phyloP scores from a whole-genome alignment of 2,797 vertebrate genomes.

The Hippoglossus hippoglossus region DNA sequence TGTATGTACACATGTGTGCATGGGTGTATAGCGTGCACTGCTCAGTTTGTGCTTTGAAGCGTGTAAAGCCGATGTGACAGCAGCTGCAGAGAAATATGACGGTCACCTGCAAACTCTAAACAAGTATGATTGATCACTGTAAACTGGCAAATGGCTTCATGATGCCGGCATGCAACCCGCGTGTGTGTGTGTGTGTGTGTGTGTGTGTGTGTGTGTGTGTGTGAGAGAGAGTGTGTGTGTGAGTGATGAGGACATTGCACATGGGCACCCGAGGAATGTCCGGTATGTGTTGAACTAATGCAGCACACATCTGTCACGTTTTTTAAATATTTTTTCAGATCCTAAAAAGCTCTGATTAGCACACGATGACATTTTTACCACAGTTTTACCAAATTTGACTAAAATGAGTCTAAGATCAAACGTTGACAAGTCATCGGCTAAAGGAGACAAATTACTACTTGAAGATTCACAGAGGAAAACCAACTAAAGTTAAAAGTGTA shows the following conservation, averaged over 20 bases:
- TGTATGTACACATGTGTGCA: constrained; percentile 5
- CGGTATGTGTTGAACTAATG: constrained; percentile 17
- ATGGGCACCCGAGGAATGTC: constrained; percentile 30
- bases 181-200: no score
- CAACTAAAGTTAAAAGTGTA: no score
- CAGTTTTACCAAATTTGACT: background rate
- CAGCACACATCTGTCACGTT: background rate
- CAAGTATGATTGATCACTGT: constrained; percentile 65
- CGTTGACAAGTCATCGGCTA: background rate
- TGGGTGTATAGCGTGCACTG: constrained; percentile 33
- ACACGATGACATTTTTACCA: background rate
- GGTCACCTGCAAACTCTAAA: constrained; percentile 62
- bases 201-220: constrained; percentile 6
- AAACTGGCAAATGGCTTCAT: constrained; percentile 69
- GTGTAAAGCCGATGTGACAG: constrained; percentile 55
- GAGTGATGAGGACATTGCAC: constrained; percentile 19
- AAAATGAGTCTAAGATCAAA: background rate
- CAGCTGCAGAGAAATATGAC: constrained; percentile 51
- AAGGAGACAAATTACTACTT: background rate
- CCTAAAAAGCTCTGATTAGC: background rate
- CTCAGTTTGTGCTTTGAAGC: constrained; percentile 51
- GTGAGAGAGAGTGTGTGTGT: constrained; percentile 1
- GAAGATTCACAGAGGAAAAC: no score
- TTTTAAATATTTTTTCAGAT: background rate
- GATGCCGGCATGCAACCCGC: constrained; percentile 15